Evolutionary conservation across 2,113 vertebrate species (phyloP).

Genomic region (Perca fluviatilis): DNA sequence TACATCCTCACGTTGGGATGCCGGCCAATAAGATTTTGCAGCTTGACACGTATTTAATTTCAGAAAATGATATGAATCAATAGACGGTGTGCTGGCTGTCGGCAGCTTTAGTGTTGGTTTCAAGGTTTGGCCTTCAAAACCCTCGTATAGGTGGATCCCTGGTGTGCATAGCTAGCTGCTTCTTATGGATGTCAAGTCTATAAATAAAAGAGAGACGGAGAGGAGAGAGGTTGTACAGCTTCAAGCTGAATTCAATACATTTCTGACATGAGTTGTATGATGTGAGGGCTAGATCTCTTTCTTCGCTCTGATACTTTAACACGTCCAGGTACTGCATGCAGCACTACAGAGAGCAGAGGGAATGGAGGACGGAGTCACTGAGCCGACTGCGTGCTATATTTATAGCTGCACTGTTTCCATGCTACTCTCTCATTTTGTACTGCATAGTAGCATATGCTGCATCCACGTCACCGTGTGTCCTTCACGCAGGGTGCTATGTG

Average conservation of each 20-base stretch:
- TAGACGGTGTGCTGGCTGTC: not conserved
- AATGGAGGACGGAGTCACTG: slow-evolving; percentile 1
- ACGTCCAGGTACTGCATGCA: slow-evolving; percentile 43
- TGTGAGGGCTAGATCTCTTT: slow-evolving; percentile 8
- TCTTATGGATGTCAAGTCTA: not conserved
- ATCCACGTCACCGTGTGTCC: slow-evolving; percentile 43
- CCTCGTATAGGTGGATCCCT: not conserved
- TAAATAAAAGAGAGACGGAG: slow-evolving; percentile 46
- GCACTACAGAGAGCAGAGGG: slow-evolving; percentile 9
- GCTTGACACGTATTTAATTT: not conserved
- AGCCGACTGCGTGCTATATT: slow-evolving; percentile 51
- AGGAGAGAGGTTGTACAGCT: slow-evolving; percentile 8
- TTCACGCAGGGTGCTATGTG: slow-evolving; percentile 46
- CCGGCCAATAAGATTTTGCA: not conserved
- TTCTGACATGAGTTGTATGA: slow-evolving; percentile 12
- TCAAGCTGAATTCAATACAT: slow-evolving; percentile 40
- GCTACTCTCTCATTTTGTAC: slow-evolving; percentile 61
- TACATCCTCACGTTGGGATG: not conserved
- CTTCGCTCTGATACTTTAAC: slow-evolving; percentile 12
- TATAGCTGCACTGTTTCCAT: slow-evolving; percentile 73
- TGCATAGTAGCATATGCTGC: slow-evolving; percentile 59
- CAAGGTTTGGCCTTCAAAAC: slow-evolving; percentile 14
- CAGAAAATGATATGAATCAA: not conserved
- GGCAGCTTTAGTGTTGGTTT: not conserved
- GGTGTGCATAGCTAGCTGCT: slow-evolving; percentile 15